phyloP scores from a whole-genome alignment of 1,140 invertebrate genomes.

The Rhopalosiphum padi region DNA sequence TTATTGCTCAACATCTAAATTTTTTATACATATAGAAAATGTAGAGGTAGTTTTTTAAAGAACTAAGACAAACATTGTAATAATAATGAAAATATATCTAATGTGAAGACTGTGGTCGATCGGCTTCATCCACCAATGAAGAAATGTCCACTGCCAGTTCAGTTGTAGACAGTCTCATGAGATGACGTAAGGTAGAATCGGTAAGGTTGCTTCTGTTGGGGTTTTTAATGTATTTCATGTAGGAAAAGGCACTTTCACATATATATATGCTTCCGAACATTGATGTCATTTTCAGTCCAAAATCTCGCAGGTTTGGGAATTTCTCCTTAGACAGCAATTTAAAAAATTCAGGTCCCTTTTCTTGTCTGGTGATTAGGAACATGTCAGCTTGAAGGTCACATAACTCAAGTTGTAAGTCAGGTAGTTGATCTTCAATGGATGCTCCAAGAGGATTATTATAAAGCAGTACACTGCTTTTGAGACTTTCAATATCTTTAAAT shows the following conservation, averaged over 20 bases:
- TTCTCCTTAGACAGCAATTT: constrained; percentile 16
- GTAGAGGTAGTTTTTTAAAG: too few relatives aligned
- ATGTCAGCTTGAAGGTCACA: neutral
- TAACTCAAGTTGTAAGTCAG: constrained; percentile 14
- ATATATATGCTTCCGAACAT: constrained; percentile 23
- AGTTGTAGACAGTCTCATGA: constrained; percentile 20
- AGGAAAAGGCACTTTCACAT: constrained; percentile 18
- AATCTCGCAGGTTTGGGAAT: constrained; percentile 11
- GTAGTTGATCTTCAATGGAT: constrained; percentile 1
- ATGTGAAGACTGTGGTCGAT: constrained; percentile 16
- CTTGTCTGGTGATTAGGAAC: neutral
- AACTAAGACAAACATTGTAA: constrained; percentile 8
- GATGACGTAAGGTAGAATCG: constrained; percentile 17
- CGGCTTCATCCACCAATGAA: neutral
- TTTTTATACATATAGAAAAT: too few relatives aligned
- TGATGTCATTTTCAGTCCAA: constrained; percentile 15
- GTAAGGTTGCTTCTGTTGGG: neutral
- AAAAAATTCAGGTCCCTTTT: constrained; percentile 23
- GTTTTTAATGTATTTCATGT: neutral
- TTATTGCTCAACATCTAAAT: too few relatives aligned
- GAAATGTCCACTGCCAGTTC: neutral
- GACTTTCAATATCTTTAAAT: constrained; percentile 11
- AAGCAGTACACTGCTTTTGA: constrained; percentile 12
- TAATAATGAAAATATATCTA: constrained; percentile 16
- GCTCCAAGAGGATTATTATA: constrained; percentile 15